phyloP scores from a whole-genome alignment of 2,113 vertebrate genomes.

The Corythoichthys haematopterus region DNA sequence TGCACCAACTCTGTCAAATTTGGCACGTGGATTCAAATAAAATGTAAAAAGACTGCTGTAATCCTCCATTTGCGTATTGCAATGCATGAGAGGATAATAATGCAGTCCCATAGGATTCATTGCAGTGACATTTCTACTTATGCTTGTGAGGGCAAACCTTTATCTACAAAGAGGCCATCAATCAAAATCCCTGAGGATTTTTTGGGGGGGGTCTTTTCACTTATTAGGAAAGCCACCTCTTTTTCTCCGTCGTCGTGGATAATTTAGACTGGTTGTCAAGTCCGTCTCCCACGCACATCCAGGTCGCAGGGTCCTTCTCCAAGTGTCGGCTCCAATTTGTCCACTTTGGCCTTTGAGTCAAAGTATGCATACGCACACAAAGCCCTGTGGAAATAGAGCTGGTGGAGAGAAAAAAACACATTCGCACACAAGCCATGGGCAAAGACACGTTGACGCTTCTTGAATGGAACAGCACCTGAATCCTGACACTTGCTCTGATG shows the following conservation, averaged over 20 bases:
- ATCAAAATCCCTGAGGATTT: slow-evolving; percentile 21
- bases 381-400: slow-evolving; percentile 1
- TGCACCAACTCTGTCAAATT: no score
- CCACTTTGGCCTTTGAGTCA: slow-evolving; percentile 49
- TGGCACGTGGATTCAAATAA: no score
- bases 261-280: slow-evolving; percentile 30
- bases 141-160: slow-evolving; percentile 1
- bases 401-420: slow-evolving; percentile 3
- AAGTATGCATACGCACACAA: slow-evolving; percentile 6
- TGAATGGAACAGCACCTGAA: slow-evolving; percentile 47
- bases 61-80: neutral
- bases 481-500: slow-evolving; percentile 51
- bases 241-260: slow-evolving; percentile 13
- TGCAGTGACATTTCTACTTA: neutral
- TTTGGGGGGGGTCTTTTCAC: slow-evolving; percentile 15
- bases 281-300: slow-evolving; percentile 5
- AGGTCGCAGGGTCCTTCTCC: slow-evolving; percentile 34
- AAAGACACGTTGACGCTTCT: slow-evolving; percentile 29
- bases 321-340: slow-evolving; percentile 51
- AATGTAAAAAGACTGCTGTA: no score
- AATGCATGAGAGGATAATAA: no score
- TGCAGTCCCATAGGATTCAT: neutral
- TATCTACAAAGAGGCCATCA: slow-evolving; percentile 31
- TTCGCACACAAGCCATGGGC: slow-evolving; percentile 20
- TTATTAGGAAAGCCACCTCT: slow-evolving; percentile 13